Evolutionary conservation across 2,888 invertebrate genomes (phyloP).

Genomic region (Phasia obesa): DNA sequence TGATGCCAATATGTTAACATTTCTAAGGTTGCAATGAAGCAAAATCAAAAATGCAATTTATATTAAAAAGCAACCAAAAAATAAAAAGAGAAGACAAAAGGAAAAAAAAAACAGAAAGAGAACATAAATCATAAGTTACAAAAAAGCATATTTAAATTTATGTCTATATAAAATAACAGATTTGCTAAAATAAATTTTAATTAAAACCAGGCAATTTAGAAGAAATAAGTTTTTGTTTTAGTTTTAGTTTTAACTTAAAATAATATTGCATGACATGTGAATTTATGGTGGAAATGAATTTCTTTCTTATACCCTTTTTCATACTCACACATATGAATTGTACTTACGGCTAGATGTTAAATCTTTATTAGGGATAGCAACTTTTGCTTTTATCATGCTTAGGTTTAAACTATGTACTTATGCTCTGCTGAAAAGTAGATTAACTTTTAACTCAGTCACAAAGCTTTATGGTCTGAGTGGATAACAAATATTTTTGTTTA

Average conservation of each 20-base stretch:
- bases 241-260: background rate
- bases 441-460: no score
- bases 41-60: slow-evolving; percentile 67
- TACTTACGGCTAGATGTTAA: no score
- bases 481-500: no score
- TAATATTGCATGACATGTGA: slow-evolving; percentile 8
- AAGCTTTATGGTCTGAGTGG: no score
- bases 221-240: slow-evolving; percentile 4
- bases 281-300: background rate
- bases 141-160: slow-evolving; percentile 44
- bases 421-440: no score
- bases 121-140: slow-evolving; percentile 51
- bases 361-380: no score
- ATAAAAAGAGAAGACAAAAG: slow-evolving; percentile 46
- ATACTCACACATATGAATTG: slow-evolving; percentile 1
- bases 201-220: slow-evolving; percentile 43
- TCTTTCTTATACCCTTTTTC: slow-evolving; percentile 25
- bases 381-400: no score
- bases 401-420: no score
- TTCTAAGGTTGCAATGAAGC: slow-evolving; percentile 68
- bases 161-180: slow-evolving; percentile 26
- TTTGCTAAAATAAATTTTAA: slow-evolving; percentile 25
- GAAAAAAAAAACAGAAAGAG: slow-evolving; percentile 47
- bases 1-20: slow-evolving; percentile 69
- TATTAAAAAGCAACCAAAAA: slow-evolving; percentile 60